Base-by-base conservation (phyloP, 2,888 invertebrate genomes). In the Tenthredo scrophulariae region DNA sequence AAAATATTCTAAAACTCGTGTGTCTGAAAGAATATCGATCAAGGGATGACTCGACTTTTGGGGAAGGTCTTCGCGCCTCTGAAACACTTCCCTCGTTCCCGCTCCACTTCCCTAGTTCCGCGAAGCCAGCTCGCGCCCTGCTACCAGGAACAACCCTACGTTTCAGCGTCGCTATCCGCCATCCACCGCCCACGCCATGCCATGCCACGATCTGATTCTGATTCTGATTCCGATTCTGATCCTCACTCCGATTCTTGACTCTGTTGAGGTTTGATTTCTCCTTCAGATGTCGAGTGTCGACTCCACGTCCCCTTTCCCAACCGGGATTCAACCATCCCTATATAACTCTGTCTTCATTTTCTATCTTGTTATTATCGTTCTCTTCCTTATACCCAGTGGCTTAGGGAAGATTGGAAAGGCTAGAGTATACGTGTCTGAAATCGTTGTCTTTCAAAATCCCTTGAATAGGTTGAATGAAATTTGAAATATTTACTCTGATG, bases 121-220 rank as follows among this genome's bases (percentile, higher is more conserved):
- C 70, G 85, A 85, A 85, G 26, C 67, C 22, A 33, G 50, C 82
- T 77, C 85, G 82, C 77, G 79, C 50, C 70, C 80, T 46, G 85
- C 85, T 85, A 85, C 85, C 54, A 85, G 58, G 85, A 85, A 85
- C 85, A 85, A 85, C 85, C 85, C 85, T 70, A 77, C 80, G 80
- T 85, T 65, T 84, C 50, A 75, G 13, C 43, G 50, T 85, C 72
- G 70, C 67, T 37, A 70, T 85, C 77, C 46, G 67, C 83, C 22
- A 62, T 67, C 18, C 74, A 26, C 74, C 82, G 85, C 67, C 79
- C 80, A 82, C 85, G 67, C 46, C 84, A 79, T 29, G 43, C 40
- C 84, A 10, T 46, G 84, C 70, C 70, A 50, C 72, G 82, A 80
- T 85, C 85, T 50, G 85, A 85, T 85, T 50, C 80, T 80, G 84